Conservation (phyloP, 2,797 vertebrate genomes). For the Sebastes dallii region DNA sequence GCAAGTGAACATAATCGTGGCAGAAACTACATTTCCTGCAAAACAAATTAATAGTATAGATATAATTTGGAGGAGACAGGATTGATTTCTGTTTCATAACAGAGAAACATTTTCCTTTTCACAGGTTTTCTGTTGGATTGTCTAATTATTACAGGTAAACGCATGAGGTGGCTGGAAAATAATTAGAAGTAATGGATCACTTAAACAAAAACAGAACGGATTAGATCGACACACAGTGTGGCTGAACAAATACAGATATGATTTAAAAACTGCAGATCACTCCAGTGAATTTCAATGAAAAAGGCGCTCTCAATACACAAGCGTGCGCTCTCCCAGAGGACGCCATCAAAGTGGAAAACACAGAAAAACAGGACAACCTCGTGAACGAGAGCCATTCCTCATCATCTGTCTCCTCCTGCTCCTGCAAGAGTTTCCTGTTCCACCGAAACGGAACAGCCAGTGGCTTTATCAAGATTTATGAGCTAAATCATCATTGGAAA, state of each 20-base stretch:
- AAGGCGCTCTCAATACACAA: constrained; percentile 7
- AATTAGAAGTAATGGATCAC: not conserved
- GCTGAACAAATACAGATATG: constrained; percentile 15
- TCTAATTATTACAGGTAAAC: constrained; percentile 18
- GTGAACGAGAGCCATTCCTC: constrained; percentile 66
- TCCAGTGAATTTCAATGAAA: constrained; percentile 8
- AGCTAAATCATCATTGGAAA: constrained; percentile 79
- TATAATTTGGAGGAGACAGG: not conserved
- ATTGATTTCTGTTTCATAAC: not conserved
- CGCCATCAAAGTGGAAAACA: constrained; percentile 45
- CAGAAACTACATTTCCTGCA: not conserved
- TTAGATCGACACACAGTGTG: not conserved
- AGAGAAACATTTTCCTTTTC: not conserved
- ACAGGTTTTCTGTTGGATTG: constrained; percentile 16
- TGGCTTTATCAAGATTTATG: constrained; percentile 82
- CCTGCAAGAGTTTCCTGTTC: constrained; percentile 74
- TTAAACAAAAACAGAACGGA: constrained; percentile 8
- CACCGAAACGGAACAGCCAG: constrained; percentile 74
- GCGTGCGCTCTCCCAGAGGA: constrained; percentile 31
- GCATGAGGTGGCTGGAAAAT: constrained; percentile 10
- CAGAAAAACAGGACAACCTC: constrained; percentile 56
- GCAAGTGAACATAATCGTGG: not conserved
- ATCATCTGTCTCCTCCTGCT: constrained; percentile 62
- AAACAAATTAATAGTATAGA: constrained; percentile 1
- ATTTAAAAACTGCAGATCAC: constrained; percentile 8